phyloP scores from a whole-genome alignment of 2,888 invertebrate species.

The Epistrophe eligans region DNA sequence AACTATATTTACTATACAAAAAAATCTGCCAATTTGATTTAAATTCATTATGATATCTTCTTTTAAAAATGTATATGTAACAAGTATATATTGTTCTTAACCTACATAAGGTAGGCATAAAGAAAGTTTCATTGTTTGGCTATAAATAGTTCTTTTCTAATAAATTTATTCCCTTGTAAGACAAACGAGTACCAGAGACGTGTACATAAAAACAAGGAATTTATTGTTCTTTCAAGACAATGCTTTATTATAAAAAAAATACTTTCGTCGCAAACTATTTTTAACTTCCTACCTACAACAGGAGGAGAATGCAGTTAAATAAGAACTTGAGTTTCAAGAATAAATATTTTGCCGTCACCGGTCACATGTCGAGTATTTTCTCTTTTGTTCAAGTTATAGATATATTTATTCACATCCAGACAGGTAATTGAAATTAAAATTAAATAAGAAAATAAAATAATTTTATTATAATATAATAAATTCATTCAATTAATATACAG shows the following conservation, averaged over 20 bases:
- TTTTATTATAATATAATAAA: no score
- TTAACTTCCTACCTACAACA: not conserved
- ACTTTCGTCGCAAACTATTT: not conserved
- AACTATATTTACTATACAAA: no score
- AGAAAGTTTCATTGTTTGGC: not conserved
- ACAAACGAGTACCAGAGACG: no score
- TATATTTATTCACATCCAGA: not conserved
- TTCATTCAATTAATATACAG: no score
- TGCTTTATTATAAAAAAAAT: constrained; percentile 6
- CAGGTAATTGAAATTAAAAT: constrained; percentile 1
- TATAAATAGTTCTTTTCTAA: not conserved
- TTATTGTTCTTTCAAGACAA: constrained; percentile 20
- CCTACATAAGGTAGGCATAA: not conserved
- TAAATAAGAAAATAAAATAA: not conserved
- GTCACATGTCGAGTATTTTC: not conserved
- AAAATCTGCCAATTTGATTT: not conserved
- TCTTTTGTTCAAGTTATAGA: not conserved
- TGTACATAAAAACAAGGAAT: not conserved
- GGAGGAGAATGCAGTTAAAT: not conserved
- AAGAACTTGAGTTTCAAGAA: not conserved
- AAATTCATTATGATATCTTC: not conserved
- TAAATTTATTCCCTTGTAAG: not conserved
- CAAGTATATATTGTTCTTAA: not conserved
- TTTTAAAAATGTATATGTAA: not conserved
- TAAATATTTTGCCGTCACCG: not conserved